Conservation (phyloP, 2,113 vertebrate genomes). For the Gavialis gangeticus region DNA sequence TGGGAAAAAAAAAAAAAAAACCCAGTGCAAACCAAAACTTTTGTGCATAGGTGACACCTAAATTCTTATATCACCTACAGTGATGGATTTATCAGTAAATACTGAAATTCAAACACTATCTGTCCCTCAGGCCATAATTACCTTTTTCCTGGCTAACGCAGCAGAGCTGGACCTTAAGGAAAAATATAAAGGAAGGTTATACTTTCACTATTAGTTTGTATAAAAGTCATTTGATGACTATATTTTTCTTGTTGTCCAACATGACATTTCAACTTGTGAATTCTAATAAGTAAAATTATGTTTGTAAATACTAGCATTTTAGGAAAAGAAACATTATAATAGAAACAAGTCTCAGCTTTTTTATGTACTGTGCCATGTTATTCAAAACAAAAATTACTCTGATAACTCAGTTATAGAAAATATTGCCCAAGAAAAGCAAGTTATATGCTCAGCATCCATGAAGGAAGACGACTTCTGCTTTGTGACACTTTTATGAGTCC, state of each 20-base stretch:
- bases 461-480: not conserved
- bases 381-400: too few relatives aligned
- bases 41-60: too few relatives aligned
- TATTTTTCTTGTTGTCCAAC: not conserved
- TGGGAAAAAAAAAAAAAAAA: not conserved
- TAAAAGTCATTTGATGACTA: not conserved
- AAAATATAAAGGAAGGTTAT: not conserved
- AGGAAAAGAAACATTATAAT: too few relatives aligned
- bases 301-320: too few relatives aligned
- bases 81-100: not conserved
- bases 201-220: not conserved
- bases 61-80: too few relatives aligned
- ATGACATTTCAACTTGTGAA: not conserved
- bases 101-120: not conserved
- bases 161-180: not conserved
- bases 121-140: not conserved
- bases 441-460: not conserved
- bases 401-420: too few relatives aligned
- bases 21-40: not conserved
- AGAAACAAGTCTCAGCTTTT: too few relatives aligned
- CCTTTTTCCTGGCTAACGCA: not conserved
- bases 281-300: too few relatives aligned
- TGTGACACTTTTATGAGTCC: not conserved
- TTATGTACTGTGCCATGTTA: too few relatives aligned
- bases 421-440: not conserved